A percentile compares a stretch with the other conserved stretches of the same genome.
These are phyloP conservation scores for Microctonus brassicae DNA, from an alignment of 2,888 invertebrate genomes.

Conservation along the genomic window DNA sequence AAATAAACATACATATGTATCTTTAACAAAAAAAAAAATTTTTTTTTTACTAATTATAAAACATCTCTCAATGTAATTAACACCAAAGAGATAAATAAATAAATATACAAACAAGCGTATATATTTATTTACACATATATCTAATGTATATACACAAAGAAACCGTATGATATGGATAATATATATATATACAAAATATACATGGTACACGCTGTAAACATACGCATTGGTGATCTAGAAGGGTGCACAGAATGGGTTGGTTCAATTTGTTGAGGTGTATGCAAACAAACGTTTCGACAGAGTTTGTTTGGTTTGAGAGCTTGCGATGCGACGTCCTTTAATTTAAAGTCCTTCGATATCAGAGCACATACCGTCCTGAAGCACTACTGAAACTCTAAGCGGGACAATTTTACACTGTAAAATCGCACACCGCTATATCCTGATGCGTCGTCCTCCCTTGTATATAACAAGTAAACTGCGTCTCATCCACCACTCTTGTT, in stretches of 20 bases:
- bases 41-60: neutral
- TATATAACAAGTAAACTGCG: constrained; percentile 17
- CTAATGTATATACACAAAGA: constrained; percentile 19
- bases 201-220: neutral
- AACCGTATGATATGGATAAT: constrained; percentile 11
- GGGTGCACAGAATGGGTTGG: constrained; percentile 44
- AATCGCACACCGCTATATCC: constrained; percentile 4
- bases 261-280: constrained; percentile 67
- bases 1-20: no score
- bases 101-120: neutral
- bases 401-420: constrained; percentile 12
- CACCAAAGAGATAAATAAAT: constrained; percentile 19
- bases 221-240: neutral
- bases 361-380: constrained; percentile 34
- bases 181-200: neutral
- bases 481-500: constrained; percentile 31
- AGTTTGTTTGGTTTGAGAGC: constrained; percentile 64
- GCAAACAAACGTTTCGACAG: constrained; percentile 58
- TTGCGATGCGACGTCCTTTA: constrained; percentile 64
- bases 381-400: constrained; percentile 4
- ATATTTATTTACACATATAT: constrained; percentile 22
- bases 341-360: constrained; percentile 63
- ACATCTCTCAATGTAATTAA: neutral
- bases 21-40: no score
- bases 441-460: constrained; percentile 7